A percentile compares a stretch with the other conserved stretches of the same genome.
phyloP scores from a whole-genome alignment of 30 jellyfish, hydroid and myxozoan genomes.

The Aurelia sp. region DNA sequence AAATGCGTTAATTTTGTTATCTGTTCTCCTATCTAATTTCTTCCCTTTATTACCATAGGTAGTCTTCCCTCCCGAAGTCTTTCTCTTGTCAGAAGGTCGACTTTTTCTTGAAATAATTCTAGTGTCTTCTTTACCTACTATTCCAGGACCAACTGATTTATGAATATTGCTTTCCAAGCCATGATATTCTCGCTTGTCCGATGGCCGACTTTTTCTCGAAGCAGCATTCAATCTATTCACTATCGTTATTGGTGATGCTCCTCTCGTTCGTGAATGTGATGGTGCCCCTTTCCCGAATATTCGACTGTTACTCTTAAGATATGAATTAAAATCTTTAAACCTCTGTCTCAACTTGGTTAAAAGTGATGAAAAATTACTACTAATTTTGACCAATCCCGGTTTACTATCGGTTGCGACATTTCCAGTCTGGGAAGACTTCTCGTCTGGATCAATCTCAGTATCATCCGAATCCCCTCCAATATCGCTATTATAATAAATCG shows the following conservation, averaged over 20 bases:
- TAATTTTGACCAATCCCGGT: background rate
- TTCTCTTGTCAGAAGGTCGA: background rate
- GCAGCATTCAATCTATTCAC: too few relatives aligned
- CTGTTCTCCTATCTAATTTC: background rate
- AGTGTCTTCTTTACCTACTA: too few relatives aligned
- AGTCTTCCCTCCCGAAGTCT: background rate
- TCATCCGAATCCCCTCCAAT: background rate
- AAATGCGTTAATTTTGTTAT: background rate
- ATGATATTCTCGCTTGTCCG: too few relatives aligned
- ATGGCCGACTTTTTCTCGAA: too few relatives aligned
- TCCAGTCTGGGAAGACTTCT: background rate
- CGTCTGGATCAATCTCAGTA: background rate
- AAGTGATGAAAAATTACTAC: constrained; percentile 20
- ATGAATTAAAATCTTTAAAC: constrained; percentile 28
- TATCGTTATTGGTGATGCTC: too few relatives aligned
- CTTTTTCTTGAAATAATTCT: too few relatives aligned
- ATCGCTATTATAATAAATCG: background rate
- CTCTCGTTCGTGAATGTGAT: background rate
- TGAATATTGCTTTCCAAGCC: too few relatives aligned
- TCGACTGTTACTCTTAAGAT: constrained; percentile 18
- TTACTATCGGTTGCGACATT: too few relatives aligned
- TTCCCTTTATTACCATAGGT: background rate
- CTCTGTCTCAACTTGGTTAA: constrained; percentile 10
- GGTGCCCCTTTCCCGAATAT: constrained; percentile 21
- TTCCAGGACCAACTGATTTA: too few relatives aligned